Base-by-base conservation (phyloP, 1,140 invertebrate genomes). In the Cephus cinctus region DNA sequence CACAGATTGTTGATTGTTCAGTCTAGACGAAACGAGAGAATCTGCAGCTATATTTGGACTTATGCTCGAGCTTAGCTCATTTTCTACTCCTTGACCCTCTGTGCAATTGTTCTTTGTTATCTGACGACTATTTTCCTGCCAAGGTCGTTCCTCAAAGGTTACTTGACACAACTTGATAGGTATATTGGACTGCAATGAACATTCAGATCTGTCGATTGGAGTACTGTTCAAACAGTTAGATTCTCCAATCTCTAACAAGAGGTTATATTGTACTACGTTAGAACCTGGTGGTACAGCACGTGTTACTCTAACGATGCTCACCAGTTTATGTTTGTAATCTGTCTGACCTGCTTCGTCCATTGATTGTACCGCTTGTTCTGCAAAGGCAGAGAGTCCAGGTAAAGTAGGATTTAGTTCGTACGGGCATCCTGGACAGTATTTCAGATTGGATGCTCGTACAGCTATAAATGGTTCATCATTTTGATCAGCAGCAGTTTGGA, bases 381-480 rank as follows among this genome's bases (percentile, higher is more conserved):
- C 62, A 16, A 73, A 67, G 6, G 39, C 45, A 11, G 35, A 27
- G 0, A 76, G 43, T 15, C 68, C 71, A 16, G 71, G 66, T 6
- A 76, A 18, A 21, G 62, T 67, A 1, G 71, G 66, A 53, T 75
- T 76, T 4, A 77, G 19, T 9, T 76, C 70, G 23, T 64, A 74
- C 2, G 73, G 75, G 52, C 75, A 77, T 20, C 71, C 69, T 4
- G 72, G 66, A 52, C 72, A 77, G 41, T 74, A 75, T 3, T 59
- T 57, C 1, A 58, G 48, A 19, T 45, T 56, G 2, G 56, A 47
- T 6, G 69, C 60, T 36, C 59, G 62, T 9, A 71, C 61, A 2
- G 73, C 71, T 4, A 75, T 65, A 12, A 76, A 74, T 0, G 66
- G 63, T 23, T 57, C 63, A 31, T 72, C 62, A 15, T 63, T 65